Percentiles rank a stretch among this genome's conserved stretches.
Evolutionary conservation across 2,113 vertebrate species (phyloP).

Genomic region (Bubo blakistoni): DNA sequence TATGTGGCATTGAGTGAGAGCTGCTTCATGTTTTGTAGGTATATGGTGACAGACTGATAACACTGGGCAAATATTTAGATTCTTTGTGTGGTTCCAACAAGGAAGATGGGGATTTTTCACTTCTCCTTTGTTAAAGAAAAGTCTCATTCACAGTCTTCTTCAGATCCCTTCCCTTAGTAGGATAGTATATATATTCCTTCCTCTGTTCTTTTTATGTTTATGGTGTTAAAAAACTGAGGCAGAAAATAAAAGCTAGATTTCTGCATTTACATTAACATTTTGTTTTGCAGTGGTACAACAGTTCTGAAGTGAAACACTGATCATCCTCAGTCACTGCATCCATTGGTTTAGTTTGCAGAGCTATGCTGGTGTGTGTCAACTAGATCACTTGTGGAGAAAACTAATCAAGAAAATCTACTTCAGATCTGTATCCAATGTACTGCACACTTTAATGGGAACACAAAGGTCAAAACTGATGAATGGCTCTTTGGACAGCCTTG

Average conservation of each 20-base stretch:
- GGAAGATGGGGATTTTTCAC: background rate
- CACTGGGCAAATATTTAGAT: background rate
- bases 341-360: background rate
- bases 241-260: background rate
- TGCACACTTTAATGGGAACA: background rate
- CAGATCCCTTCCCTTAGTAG: background rate
- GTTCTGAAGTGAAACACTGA: background rate
- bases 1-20: background rate
- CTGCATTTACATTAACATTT: background rate
- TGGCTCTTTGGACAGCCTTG: background rate
- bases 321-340: rapidly evolving
- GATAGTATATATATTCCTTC: background rate
- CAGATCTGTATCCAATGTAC: background rate
- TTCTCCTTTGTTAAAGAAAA: background rate
- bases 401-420: background rate
- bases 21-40: conserved; percentile 3
- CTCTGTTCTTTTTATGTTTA: background rate
- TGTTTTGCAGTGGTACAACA: background rate
- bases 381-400: background rate
- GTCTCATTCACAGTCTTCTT: background rate
- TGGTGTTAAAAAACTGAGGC: background rate
- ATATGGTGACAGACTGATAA: background rate
- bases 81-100: background rate
- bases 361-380: background rate
- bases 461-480: background rate